Conservation (phyloP, 2,888 invertebrate genomes). For the Stenodema calcarata region DNA sequence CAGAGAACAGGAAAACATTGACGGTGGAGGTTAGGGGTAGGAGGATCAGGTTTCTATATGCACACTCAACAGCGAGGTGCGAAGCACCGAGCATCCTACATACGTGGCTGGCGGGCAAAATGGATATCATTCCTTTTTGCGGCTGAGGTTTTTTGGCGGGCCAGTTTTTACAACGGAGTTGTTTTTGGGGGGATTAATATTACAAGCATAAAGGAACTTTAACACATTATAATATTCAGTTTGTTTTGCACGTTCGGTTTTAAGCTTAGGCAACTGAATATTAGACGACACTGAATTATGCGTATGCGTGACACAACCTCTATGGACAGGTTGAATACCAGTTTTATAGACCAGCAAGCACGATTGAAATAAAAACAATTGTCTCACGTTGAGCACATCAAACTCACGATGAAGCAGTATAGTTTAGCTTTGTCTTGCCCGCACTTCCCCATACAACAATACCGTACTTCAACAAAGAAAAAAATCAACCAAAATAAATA, state of each 20-base stretch:
- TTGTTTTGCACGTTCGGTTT: not conserved
- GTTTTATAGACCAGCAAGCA: not conserved
- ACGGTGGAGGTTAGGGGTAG: no score
- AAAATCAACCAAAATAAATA: constrained; percentile 3
- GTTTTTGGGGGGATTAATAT: not conserved
- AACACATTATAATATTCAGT: not conserved
- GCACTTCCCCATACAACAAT: constrained; percentile 8
- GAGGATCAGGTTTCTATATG: no score
- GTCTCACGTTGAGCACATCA: constrained; percentile 11
- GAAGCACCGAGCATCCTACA: no score
- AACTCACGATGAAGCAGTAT: constrained; percentile 1
- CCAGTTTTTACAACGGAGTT: no score
- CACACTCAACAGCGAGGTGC: no score
- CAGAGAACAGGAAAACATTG: no score
- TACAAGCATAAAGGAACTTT: not conserved
- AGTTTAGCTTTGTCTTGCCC: not conserved
- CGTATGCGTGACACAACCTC: not conserved
- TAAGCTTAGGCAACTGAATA: not conserved
- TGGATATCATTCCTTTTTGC: no score
- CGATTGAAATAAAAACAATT: constrained; percentile 8
- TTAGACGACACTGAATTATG: not conserved
- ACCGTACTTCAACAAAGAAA: constrained; percentile 11
- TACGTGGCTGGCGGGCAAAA: no score
- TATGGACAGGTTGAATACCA: constrained; percentile 8
- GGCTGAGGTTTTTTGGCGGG: no score